Conservation (phyloP, 2,113 vertebrate species). For the Columba livia region DNA sequence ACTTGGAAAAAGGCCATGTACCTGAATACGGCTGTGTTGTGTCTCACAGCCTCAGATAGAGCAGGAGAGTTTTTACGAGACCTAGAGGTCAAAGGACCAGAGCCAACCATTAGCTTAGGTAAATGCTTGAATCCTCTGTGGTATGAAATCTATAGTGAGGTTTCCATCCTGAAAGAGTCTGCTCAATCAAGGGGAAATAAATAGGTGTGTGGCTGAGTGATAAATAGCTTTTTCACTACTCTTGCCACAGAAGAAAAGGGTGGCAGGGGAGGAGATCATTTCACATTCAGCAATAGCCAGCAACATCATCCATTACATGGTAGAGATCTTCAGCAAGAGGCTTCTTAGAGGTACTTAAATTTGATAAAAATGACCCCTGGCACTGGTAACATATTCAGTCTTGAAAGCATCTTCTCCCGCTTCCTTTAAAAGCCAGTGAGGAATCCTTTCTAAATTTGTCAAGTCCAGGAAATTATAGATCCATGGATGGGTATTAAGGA, state of each 20-base stretch:
- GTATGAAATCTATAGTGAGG: background rate
- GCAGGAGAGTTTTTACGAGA: background rate
- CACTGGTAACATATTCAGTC: background rate
- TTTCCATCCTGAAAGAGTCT: background rate
- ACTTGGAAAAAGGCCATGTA: background rate
- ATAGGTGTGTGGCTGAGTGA: background rate
- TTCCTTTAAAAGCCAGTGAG: conserved; percentile 6
- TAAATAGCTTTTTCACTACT: background rate
- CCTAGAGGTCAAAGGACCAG: background rate
- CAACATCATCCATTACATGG: background rate
- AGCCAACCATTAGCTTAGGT: background rate
- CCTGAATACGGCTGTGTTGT: background rate
- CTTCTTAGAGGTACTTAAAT: conserved; percentile 1
- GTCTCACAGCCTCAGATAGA: background rate
- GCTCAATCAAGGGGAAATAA: background rate
- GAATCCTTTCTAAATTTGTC: conserved; percentile 9
- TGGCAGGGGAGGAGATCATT: background rate
- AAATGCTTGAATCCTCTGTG: background rate
- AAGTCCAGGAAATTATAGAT: background rate
- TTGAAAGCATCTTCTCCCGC: conserved; percentile 21
- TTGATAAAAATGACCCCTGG: background rate
- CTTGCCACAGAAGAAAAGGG: background rate
- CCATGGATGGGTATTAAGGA: background rate
- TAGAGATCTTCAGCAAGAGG: background rate
- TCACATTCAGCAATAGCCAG: background rate